Evolutionary conservation across 1,140 invertebrate species (phyloP), one percentile per base, ranked within the genome.

Genomic region (Archivesica marissinica): DNA sequence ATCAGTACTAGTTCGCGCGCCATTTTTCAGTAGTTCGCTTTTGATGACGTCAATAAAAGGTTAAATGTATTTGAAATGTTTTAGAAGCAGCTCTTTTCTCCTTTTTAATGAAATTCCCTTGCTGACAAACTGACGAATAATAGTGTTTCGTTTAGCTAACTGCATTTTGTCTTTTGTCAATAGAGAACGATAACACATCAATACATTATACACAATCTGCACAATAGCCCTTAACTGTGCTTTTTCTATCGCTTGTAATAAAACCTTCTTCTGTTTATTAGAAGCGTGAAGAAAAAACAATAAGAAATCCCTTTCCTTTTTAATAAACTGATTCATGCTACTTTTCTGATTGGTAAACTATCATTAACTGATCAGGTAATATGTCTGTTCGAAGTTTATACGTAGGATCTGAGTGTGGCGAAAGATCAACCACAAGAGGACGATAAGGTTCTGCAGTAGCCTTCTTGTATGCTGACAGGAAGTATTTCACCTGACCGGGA

Each of bases 61-160:
- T 56, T 54, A 54, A 23, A 77, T 59, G 25, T 59, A 56, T 77
- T 77, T 77, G 3, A 59, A 61, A n/a, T 77, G 20, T 50, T 77
- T 77, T 9, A 61, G n/a, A 77, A 61, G 52, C 35, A 77, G 30
- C 41, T 77, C 75, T 30, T 77, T 77, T 61, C 75, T 77, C 30
- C 20, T 59, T 77, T 77, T 77, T n/a, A 61, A 39, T n/a, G 75
- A 56, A 39, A 77, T 4, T 38, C 75, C 35, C 44, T 77, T 77
- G 75, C 54, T 77, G 23, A 77, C 56, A 77, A 77, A 77, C 23
- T 77, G 75, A 1, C 75, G 75, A 77, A 77, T 56, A 41, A 77
- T 30, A 77, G 25, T 20, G 59, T 77, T 77, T 47, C 30, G 38
- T 59, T 77, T 77, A 0, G 54, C 33, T 20, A 61, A 11, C 35